phyloP scores from a whole-genome alignment of 2,888 invertebrate genomes.

The Gastracanthus pulcherrimus region DNA sequence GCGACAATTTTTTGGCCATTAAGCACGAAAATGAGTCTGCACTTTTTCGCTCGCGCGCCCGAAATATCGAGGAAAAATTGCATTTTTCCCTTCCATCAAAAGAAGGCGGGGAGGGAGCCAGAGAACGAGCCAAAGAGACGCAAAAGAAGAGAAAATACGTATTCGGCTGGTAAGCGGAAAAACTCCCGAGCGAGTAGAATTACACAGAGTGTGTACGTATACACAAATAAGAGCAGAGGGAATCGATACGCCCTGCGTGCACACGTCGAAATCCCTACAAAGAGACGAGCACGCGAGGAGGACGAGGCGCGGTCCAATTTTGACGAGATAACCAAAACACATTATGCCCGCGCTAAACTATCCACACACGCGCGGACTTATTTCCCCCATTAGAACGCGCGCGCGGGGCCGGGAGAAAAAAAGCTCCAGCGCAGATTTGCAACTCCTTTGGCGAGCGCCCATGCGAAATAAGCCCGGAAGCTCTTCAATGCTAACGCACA shows the following conservation, averaged over 20 bases:
- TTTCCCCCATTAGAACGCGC: constrained; percentile 48
- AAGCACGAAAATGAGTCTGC: constrained; percentile 52
- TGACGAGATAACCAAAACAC: constrained; percentile 74
- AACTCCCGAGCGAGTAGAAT: constrained; percentile 9
- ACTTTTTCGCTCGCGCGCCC: not conserved
- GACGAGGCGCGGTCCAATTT: constrained; percentile 72
- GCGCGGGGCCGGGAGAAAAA: too few relatives aligned
- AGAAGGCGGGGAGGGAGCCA: constrained; percentile 21
- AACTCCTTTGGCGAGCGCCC: constrained; percentile 74
- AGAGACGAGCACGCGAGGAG: constrained; percentile 65
- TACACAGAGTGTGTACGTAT: too few relatives aligned
- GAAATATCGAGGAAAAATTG: constrained; percentile 44
- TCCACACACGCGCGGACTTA: constrained; percentile 36
- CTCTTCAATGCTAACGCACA: too few relatives aligned
- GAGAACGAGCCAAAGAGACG: not conserved
- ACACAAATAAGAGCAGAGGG: too few relatives aligned
- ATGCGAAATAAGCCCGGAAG: constrained; percentile 76
- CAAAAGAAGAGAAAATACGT: not conserved
- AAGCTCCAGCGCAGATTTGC: constrained; percentile 73
- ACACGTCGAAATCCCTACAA: constrained; percentile 73
- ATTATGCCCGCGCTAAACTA: constrained; percentile 47
- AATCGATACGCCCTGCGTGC: constrained; percentile 69
- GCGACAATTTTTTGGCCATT: constrained; percentile 54
- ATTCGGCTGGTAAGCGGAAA: not conserved
- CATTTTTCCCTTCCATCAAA: constrained; percentile 40